A percentile compares a stretch with the other conserved stretches of the same genome.
Conservation (phyloP, 1,140 invertebrate species). For the Atta colombica region DNA sequence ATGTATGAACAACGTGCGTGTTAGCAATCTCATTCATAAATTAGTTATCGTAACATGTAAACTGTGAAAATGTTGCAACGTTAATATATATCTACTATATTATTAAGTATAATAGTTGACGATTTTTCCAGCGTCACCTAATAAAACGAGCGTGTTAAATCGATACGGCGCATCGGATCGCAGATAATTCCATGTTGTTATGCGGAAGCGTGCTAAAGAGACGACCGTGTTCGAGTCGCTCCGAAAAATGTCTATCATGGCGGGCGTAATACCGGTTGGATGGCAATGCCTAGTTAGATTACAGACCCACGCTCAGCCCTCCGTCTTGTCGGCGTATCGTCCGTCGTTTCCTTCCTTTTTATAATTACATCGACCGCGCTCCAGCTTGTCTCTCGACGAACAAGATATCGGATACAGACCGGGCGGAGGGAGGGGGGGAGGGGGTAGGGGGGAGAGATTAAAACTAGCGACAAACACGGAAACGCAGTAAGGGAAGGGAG, state of each 20-base stretch:
- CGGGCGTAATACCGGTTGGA: conserved; percentile 67
- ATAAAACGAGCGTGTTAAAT: conserved; percentile 65
- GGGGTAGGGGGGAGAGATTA: conserved; percentile 67
- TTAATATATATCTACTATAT: conserved; percentile 1
- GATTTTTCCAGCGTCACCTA: conserved; percentile 10
- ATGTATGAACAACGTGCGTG: background rate
- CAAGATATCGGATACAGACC: conserved; percentile 62
- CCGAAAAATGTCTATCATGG: conserved; percentile 70
- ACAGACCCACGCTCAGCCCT: conserved; percentile 48
- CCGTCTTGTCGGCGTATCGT: conserved; percentile 35
- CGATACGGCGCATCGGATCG: conserved; percentile 61
- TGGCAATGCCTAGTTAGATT: conserved; percentile 73
- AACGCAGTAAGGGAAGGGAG: conserved; percentile 30
- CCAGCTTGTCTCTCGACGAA: conserved; percentile 21
- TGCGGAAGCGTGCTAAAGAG: conserved; percentile 57
- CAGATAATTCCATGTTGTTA: conserved; percentile 67
- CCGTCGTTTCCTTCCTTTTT: conserved; percentile 71
- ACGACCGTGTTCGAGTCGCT: conserved; percentile 61
- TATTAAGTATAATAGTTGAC: background rate
- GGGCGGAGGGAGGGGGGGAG: background rate
- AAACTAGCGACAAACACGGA: conserved; percentile 74
- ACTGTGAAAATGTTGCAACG: background rate
- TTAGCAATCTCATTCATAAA: conserved; percentile 6
- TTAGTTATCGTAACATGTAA: conserved; percentile 19
- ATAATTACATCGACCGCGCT: conserved; percentile 72